Evolutionary conservation across 2,888 invertebrate species (phyloP), one percentile per base, ranked within the genome.

Genomic region (Dryomyza anilis): DNA sequence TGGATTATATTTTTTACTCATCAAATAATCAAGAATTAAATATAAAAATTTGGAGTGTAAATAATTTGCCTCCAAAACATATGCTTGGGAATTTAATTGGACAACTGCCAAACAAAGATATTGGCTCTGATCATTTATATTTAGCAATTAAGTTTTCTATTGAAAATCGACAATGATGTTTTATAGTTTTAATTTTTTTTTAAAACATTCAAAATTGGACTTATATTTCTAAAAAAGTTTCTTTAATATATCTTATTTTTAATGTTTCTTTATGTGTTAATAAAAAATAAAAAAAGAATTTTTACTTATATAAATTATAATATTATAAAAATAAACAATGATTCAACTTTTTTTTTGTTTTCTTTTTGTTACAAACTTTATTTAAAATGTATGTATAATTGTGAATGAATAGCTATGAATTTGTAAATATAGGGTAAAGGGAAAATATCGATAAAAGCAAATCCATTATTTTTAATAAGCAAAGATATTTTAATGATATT

Each of bases 1-100:
- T 97, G 0, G 97, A 98, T 84, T 96, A 96, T 78, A 95, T 98
- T 67, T 95, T 96, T 81, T 95, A 92, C 72, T 77, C 80, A 1
- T 56, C 64, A 0, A 58, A 68, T n/a, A 55, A 66, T 2, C 89
- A 89, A 56, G 73, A 81, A 64, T 77, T 76, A 10, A 68, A 69
- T 33, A 70, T 73, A 12, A 64, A 71, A 48, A 64, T 71, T 76
- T 93, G 52, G 84, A 86, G 73, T 80, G 85, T 88, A 3, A 89
- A 91, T 65, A 85, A 86, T 12, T 82, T 97, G 66, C 91, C 94
- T 3, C 88, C 88, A 0, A 80, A 83, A 0, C 70, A 78, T n/a
- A n/a, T n/a, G 0, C 87, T 93, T 71, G 89, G 92, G 67, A 76
- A 72, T 70, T 72, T 70, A 63, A 78, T 87, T 29, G 89, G 84